Conservation (phyloP, 2,888 invertebrate species). For the Archips xylosteana region DNA sequence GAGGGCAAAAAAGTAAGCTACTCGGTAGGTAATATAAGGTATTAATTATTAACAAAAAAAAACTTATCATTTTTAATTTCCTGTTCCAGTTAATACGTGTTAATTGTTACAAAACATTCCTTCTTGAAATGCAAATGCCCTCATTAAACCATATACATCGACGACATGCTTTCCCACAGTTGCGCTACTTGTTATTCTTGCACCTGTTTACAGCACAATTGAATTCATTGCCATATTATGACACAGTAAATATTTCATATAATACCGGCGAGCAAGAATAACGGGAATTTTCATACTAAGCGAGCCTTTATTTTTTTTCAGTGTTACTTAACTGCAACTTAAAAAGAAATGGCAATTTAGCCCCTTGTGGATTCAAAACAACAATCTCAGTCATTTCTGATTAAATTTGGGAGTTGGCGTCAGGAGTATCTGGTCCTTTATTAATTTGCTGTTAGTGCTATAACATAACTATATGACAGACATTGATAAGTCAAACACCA, state of each 20-base stretch:
- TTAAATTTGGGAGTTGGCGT: not conserved
- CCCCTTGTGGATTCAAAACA: not conserved
- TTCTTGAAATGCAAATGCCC: not conserved
- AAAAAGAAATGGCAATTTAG: not conserved
- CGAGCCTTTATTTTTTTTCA: too few relatives aligned
- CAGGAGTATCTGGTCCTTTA: not conserved
- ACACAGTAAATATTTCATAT: too few relatives aligned
- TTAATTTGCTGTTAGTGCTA: not conserved
- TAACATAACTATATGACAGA: not conserved
- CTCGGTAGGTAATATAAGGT: too few relatives aligned
- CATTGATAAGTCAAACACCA: not conserved
- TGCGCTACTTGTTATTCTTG: not conserved
- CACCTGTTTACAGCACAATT: slow-evolving; percentile 1
- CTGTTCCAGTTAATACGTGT: too few relatives aligned
- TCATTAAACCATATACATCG: not conserved
- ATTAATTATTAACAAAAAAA: too few relatives aligned
- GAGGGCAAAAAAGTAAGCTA: too few relatives aligned
- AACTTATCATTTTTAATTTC: too few relatives aligned
- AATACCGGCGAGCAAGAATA: too few relatives aligned
- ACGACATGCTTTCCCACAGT: not conserved
- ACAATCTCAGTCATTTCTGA: too few relatives aligned
- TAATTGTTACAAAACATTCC: not conserved
- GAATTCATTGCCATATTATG: not conserved
- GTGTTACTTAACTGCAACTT: too few relatives aligned
- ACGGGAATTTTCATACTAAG: too few relatives aligned